A percentile compares a stretch with the other conserved stretches of the same genome.
Evolutionary conservation across 2,113 vertebrate genomes (phyloP).

Genomic region (Illadopsis cleaveri): DNA sequence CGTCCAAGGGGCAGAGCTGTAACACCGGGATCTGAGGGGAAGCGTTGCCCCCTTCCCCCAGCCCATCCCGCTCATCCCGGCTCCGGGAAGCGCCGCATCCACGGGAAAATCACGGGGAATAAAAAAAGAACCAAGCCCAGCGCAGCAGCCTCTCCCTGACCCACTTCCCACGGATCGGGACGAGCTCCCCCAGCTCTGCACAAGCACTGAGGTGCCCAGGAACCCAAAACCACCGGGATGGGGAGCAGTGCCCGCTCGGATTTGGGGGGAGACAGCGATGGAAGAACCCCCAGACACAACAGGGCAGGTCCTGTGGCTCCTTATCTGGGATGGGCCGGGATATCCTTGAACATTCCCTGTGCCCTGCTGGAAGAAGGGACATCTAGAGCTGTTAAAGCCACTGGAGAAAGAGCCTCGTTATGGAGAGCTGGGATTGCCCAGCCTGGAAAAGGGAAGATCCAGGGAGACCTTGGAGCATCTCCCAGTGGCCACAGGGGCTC

Average conservation of each 20-base stretch:
- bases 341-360: not conserved
- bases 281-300: not conserved
- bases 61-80: not conserved
- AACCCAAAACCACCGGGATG: not conserved
- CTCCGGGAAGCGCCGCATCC: accelerated
- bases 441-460: not conserved
- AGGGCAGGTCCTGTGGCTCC: not conserved
- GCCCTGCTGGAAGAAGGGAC: too few species aligned
- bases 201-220: accelerated
- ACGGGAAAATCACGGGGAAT: accelerated
- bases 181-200: accelerated
- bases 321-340: accelerated
- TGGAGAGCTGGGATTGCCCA: not conserved
- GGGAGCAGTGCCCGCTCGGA: accelerated
- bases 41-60: accelerated
- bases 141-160: accelerated
- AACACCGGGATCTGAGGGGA: accelerated
- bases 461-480: not conserved
- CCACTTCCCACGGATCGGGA: not conserved
- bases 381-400: accelerated
- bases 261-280: accelerated
- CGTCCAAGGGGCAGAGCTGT: accelerated
- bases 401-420: accelerated
- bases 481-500: not conserved
- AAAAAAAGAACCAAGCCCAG: not conserved